Conservation (phyloP, 1,140 invertebrate species). For the Akabosia matsudoensis region DNA sequence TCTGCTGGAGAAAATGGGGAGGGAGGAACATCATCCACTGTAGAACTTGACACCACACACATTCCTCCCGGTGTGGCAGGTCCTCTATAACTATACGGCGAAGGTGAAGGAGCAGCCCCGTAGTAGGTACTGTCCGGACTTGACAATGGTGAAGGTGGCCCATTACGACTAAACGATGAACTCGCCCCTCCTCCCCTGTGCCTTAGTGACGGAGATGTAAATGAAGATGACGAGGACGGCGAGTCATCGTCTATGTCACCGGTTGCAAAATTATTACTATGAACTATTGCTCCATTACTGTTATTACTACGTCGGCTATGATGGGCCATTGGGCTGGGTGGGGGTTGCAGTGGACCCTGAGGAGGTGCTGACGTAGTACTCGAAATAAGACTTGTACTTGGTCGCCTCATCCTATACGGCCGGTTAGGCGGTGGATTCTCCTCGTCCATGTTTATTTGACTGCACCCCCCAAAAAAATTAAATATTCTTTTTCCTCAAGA, state of each 20-base stretch:
- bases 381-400: slow-evolving; percentile 42
- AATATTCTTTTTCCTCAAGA: not conserved
- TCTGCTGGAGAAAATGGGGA: slow-evolving; percentile 41
- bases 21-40: slow-evolving; percentile 40
- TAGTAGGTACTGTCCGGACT: slow-evolving; percentile 45
- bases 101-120: slow-evolving; percentile 33
- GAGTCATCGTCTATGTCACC: slow-evolving; percentile 44
- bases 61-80: slow-evolving; percentile 42
- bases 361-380: slow-evolving; percentile 43
- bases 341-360: slow-evolving; percentile 26
- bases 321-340: slow-evolving; percentile 1
- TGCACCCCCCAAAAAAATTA: not conserved
- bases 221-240: slow-evolving; percentile 34
- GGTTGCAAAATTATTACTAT: slow-evolving; percentile 18
- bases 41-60: slow-evolving; percentile 45
- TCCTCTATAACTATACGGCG: slow-evolving; percentile 29
- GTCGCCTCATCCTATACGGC: slow-evolving; percentile 36
- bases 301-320: slow-evolving; percentile 20
- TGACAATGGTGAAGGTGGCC: slow-evolving; percentile 38
- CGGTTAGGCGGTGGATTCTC: slow-evolving; percentile 33
- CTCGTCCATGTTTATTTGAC: slow-evolving; percentile 36
- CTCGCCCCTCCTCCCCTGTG: slow-evolving; percentile 9
- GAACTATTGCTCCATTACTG: slow-evolving; percentile 1
- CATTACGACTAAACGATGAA: slow-evolving; percentile 25
- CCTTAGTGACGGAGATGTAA: slow-evolving; percentile 30